Conservation (phyloP, 2,113 vertebrate species). For the Opisthocomus hoazin region DNA sequence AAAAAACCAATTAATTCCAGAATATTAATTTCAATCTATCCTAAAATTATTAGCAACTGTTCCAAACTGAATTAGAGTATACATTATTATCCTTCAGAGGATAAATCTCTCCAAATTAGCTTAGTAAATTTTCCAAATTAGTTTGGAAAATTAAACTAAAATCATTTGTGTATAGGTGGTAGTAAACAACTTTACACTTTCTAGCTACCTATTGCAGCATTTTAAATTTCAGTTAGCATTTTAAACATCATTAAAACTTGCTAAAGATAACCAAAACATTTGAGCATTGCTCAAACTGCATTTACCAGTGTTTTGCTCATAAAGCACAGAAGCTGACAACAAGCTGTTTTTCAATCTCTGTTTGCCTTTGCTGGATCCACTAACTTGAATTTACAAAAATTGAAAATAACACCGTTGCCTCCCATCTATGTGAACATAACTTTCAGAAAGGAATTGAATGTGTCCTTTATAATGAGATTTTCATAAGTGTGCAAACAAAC, state of each 20-base stretch:
- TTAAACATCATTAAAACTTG: neutral
- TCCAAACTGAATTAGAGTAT: neutral
- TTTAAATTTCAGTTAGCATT: neutral
- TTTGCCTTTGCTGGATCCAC: neutral
- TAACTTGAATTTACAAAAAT: neutral
- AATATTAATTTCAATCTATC: constrained; percentile 33
- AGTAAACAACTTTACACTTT: neutral
- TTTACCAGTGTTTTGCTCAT: neutral
- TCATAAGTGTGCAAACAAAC: neutral
- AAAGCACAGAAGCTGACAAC: neutral
- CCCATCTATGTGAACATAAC: neutral
- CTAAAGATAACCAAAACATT: neutral
- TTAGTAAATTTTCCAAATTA: neutral
- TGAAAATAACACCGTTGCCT: neutral
- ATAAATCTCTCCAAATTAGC: neutral
- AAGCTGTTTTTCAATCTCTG: neutral
- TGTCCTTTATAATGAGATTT: neutral
- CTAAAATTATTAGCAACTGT: constrained; percentile 40
- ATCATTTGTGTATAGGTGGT: neutral
- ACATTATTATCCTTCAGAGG: neutral
- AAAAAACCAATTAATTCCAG: constrained; percentile 17
- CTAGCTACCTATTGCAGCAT: neutral
- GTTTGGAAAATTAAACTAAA: neutral
- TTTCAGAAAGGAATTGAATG: neutral
- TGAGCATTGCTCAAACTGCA: neutral